phyloP scores from a whole-genome alignment of 2,113 vertebrate species.

The Plecturocebus donacophilus region DNA sequence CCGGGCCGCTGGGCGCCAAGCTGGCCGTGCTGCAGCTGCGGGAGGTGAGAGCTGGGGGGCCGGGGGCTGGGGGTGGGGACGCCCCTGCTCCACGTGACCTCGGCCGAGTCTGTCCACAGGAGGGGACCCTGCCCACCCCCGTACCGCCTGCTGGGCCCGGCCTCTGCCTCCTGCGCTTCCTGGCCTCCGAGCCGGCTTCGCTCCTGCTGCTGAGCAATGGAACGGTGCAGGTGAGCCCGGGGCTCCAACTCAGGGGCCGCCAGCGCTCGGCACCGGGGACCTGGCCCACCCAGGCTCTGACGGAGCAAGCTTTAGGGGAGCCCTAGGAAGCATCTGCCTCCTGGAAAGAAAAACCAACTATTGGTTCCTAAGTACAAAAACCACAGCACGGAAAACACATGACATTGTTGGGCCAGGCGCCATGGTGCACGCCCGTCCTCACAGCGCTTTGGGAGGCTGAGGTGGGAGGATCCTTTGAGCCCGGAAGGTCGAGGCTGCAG shows the following conservation, averaged over 20 bases:
- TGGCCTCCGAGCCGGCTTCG: slow-evolving; percentile 86
- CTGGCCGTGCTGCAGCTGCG: slow-evolving; percentile 88
- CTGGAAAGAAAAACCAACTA: too few species aligned
- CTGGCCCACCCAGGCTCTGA: too few species aligned
- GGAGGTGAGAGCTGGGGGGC: slow-evolving; percentile 80
- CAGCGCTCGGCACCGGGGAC: too few species aligned
- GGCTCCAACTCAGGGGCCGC: rapidly evolving
- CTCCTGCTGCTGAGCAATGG: slow-evolving; percentile 91
- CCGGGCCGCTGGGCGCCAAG: slow-evolving; percentile 85
- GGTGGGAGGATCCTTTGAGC: not conserved
- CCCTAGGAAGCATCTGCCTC: not conserved
- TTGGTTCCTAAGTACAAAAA: not conserved
- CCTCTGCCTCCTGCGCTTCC: slow-evolving; percentile 86
- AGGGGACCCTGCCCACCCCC: slow-evolving; percentile 75
- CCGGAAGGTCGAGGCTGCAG: not conserved
- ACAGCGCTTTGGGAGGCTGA: not conserved
- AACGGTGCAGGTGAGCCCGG: slow-evolving; percentile 86
- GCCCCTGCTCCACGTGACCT: not conserved
- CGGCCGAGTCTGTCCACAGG: slow-evolving; percentile 73
- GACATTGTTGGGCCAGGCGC: not conserved
- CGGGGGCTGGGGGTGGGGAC: too few species aligned
- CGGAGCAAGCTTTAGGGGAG: rapidly evolving
- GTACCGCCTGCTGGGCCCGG: slow-evolving; percentile 33
- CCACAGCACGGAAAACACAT: not conserved
- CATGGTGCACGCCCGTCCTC: not conserved